These are phyloP conservation scores for Thereva unica DNA, from an alignment of 2,888 invertebrate genomes.

Conservation along the genomic window DNA sequence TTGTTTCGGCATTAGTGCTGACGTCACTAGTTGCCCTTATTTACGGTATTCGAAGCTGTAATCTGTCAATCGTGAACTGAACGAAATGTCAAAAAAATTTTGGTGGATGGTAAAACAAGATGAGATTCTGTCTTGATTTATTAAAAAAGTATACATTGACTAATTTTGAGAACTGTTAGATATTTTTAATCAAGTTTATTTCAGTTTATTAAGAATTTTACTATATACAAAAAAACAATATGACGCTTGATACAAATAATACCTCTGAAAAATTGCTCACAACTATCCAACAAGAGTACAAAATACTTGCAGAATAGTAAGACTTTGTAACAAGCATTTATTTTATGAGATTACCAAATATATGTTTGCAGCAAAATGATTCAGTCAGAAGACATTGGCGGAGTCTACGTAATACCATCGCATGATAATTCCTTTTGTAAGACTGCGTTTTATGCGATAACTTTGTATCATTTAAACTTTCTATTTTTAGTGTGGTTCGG, in stretches of 20 bases:
- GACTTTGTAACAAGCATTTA: slow-evolving; percentile 51
- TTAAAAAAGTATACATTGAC: too few species aligned
- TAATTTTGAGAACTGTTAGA: too few species aligned
- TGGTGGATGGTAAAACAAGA: too few species aligned
- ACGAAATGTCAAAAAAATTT: too few species aligned
- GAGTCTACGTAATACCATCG: slow-evolving; percentile 92
- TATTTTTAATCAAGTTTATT: too few species aligned
- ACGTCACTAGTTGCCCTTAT: too few species aligned
- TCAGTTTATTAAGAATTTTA: too few species aligned
- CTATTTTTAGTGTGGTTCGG: slow-evolving; percentile 52
- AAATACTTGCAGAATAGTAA: slow-evolving; percentile 92
- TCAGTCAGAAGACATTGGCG: slow-evolving; percentile 81
- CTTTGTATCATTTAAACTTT: neutral
- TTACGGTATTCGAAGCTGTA: too few species aligned
- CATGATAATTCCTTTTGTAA: slow-evolving; percentile 79
- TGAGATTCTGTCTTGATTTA: too few species aligned
- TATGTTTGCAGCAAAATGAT: slow-evolving; percentile 74
- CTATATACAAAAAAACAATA: slow-evolving; percentile 33
- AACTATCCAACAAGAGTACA: slow-evolving; percentile 84
- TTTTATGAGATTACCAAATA: neutral
- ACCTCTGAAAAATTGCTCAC: slow-evolving; percentile 68
- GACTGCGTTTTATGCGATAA: slow-evolving; percentile 51
- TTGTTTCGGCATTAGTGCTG: too few species aligned
- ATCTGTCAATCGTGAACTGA: too few species aligned
- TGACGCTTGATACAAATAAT: slow-evolving; percentile 52